These are phyloP conservation scores for Hyles euphorbiae DNA, from an alignment of 1,140 invertebrate species.

Conservation along the genomic window DNA sequence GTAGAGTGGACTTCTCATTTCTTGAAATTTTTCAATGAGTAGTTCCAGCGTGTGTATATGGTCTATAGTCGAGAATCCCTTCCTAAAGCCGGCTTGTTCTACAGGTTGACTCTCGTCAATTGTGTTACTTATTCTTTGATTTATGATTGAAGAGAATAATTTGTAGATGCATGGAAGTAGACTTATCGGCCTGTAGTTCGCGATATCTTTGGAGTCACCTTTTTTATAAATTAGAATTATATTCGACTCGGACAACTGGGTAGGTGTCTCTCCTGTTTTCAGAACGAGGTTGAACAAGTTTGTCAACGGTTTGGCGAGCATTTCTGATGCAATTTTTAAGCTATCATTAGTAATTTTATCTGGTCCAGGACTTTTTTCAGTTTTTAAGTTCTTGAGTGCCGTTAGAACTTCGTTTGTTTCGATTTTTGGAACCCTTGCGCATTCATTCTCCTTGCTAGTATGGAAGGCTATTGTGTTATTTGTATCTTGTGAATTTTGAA, in stretches of 20 bases:
- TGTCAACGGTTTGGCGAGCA: not conserved
- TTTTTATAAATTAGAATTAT: conserved; percentile 8
- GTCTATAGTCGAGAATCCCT: no score
- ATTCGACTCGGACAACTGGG: not conserved
- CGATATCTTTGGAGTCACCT: conserved; percentile 4
- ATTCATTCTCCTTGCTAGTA: no score
- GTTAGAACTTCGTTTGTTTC: not conserved
- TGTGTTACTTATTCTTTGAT: conserved; percentile 2
- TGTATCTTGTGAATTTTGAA: no score
- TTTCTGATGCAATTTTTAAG: not conserved
- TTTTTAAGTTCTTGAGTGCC: conserved; percentile 6
- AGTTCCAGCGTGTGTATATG: no score
- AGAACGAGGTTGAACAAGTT: conserved; percentile 2
- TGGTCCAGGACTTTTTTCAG: conserved; percentile 6
- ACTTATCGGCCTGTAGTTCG: conserved; percentile 7
- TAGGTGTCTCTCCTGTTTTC: not conserved
- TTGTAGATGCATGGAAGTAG: conserved; percentile 5
- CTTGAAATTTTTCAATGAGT: no score
- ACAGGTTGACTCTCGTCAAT: not conserved
- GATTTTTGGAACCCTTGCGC: not conserved
- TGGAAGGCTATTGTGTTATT: no score
- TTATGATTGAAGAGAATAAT: conserved; percentile 1
- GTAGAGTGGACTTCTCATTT: no score
- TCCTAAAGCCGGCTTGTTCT: no score
- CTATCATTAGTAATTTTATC: conserved; percentile 1